Base-by-base conservation (phyloP, 2,797 vertebrate species). In the Falco cherrug region DNA sequence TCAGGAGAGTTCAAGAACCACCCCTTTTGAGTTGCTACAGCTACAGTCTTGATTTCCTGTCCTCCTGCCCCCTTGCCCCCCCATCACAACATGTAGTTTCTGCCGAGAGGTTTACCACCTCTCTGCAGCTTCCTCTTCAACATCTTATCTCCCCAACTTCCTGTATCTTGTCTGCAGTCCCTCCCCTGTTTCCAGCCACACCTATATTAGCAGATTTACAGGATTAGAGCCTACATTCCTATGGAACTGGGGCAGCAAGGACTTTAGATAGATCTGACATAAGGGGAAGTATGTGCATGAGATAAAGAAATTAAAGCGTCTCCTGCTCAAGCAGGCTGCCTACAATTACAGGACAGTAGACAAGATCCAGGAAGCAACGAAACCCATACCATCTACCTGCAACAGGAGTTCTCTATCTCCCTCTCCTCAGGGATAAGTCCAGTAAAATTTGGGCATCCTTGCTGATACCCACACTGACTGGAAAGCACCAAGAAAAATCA, bases 221-320 rank as follows among this genome's bases (percentile, higher is more conserved):
- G 90, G 77, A 95, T 95, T 95, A 90, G 1, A 90, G 73, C 57
- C 84, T 79, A 53, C 83, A 75, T 81, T 91, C 54, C 80, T 43
- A 65, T 1, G 16, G 69, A 96, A 89, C 88, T 94, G 83, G 83
- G 88, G 69, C 94, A 96, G 53, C 53, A 86, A 81, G 70, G 90
- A 95, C 59, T 94, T 94, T 88, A 90, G 65, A 95, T 68, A 31
- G 50, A 84, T 68, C 50, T 78, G 79, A 75, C 74, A 59, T 11
- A 78, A 61, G 41, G 75, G 41, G 33, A 93, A 83, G 48, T 56
- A 80, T 24, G 16, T 0, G 2, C 17, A 21, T 1, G 64, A 86
- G 69, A 69, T 75, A 77, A 88, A 84, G 79, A 93, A 95, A 93
- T 90, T 64, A 84, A 76, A 80, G 41, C 5, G 26, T 37, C 61